These are phyloP conservation scores for Centroberyx gerrardi DNA, from an alignment of 2,797 vertebrate species.

Conservation along the genomic window DNA sequence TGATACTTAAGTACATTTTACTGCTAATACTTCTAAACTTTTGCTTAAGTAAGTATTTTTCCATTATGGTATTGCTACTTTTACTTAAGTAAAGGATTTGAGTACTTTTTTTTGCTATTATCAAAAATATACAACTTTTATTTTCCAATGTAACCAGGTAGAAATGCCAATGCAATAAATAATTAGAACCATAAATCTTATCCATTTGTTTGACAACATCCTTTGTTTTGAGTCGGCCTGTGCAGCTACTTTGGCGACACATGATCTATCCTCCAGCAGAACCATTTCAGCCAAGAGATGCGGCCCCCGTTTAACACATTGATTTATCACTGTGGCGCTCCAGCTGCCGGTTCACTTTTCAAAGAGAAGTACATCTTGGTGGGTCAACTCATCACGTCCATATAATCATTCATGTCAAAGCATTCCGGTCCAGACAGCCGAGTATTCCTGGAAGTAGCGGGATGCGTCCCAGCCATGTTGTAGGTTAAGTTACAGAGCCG, in stretches of 20 bases:
- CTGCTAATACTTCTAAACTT: too few relatives aligned
- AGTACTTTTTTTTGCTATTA: neutral
- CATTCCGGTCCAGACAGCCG: conserved; percentile 68
- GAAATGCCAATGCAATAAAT: neutral
- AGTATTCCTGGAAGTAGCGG: conserved; percentile 81
- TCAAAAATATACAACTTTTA: neutral
- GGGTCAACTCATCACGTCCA: conserved; percentile 84
- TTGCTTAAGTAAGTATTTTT: too few relatives aligned
- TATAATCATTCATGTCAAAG: conserved; percentile 82
- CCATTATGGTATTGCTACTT: too few relatives aligned
- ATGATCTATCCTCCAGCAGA: conserved; percentile 81
- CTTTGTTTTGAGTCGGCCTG: neutral
- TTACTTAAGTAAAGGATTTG: too few relatives aligned
- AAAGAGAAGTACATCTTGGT: conserved; percentile 80
- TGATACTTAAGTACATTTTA: too few relatives aligned
- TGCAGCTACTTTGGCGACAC: conserved; percentile 44
- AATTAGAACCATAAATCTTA: neutral
- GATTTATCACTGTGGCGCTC: conserved; percentile 85
- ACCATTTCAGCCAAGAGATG: conserved; percentile 75
- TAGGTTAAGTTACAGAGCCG: conserved; percentile 76
- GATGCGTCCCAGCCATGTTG: conserved; percentile 60
- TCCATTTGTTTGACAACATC: neutral
- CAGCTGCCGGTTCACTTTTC: conserved; percentile 84
- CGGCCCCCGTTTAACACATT: conserved; percentile 84
- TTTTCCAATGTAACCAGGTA: neutral